Base-by-base conservation (phyloP, 2,888 invertebrate species). In the Sericinus montela region DNA sequence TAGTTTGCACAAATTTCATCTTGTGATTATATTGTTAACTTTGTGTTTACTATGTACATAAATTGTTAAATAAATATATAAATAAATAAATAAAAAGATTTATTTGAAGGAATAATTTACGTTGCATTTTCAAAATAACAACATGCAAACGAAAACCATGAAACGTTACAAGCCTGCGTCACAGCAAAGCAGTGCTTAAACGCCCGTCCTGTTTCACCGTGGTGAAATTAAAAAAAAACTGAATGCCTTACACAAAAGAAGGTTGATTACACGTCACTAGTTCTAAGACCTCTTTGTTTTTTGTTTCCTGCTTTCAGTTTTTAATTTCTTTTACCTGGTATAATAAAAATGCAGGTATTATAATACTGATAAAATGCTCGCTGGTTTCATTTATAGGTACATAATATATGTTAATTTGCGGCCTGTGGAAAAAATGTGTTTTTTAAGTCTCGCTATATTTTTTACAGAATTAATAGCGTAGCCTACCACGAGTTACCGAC, bases 211-310 rank as follows among this genome's bases (percentile, higher is more conserved):
- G 23, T 39, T 48, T 51, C 42, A 35, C 62, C 56, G 59, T 58
- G 57, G 61, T 62, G 53, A 63, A 73, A 76, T 73, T 72, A 75
- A 72, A 72, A 75, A 72, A 72, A 70, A 72, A 67, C 63, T 56
- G 59, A 56, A 63, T 64, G 62, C 71, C 66, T 65, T 64, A 66
- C 61, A 78, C 77, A 80, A 80, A 76, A 75, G 76, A 62, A 64
- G 67, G 72, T 68, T 79, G 80, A 80, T 80, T 81, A 80, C 74
- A 74, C 73, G 75, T 80, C 78, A 80, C 72, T 67, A 68, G 62
- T 65, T 65, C 60, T 67, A 72, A 67, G 62, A 67, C 57, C 55
- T 65, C 65, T 80, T 81, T 78, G 75, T 79, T 76, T 73, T 64
- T 63, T 59, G 60, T 57, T 60, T 62, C 62, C 58, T 54, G 60